These are phyloP conservation scores for Julus scanicus DNA, from an alignment of 2,888 invertebrate genomes.

Conservation along the genomic window DNA sequence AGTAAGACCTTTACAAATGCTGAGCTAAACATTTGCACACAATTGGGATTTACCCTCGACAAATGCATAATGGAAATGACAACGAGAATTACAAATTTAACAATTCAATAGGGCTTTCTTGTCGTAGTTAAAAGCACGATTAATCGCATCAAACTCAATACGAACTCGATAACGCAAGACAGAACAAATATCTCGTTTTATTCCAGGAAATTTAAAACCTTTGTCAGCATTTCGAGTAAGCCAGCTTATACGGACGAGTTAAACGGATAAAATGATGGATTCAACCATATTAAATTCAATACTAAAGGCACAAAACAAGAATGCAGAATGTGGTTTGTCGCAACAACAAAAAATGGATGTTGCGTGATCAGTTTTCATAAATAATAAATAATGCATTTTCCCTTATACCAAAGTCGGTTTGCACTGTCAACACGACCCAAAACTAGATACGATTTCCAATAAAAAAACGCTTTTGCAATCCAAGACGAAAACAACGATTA, in stretches of 20 bases:
- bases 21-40: too few species aligned
- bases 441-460: background rate
- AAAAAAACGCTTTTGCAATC: background rate
- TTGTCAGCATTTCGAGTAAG: background rate
- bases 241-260: background rate
- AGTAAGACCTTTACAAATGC: too few species aligned
- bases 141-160: background rate
- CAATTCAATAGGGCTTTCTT: background rate
- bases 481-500: slow-evolving; percentile 9
- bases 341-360: background rate
- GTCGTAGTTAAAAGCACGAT: background rate
- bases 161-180: background rate
- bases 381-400: background rate
- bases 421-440: background rate
- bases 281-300: background rate
- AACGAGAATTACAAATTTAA: background rate
- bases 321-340: background rate
- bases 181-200: background rate
- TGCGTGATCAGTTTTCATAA: slow-evolving; percentile 8
- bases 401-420: background rate
- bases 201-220: slow-evolving; percentile 13
- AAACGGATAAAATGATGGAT: background rate
- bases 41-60: too few species aligned
- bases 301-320: background rate
- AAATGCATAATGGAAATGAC: too few species aligned